phyloP scores from a whole-genome alignment of 2,113 vertebrate species.

The Otolemur garnettii region DNA sequence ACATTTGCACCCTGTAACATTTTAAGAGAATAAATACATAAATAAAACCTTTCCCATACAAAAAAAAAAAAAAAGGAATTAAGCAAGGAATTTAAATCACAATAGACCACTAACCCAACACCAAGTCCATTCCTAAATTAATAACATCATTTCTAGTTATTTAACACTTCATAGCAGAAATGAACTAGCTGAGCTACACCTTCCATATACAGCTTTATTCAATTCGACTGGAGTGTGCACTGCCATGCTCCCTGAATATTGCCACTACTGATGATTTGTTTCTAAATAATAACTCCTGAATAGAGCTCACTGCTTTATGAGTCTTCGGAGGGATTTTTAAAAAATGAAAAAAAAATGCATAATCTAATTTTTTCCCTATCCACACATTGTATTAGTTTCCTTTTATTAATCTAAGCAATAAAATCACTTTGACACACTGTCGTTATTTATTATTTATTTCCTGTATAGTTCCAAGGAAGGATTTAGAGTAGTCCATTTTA shows the following conservation, averaged over 20 bases:
- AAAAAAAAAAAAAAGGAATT: background rate
- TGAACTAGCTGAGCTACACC: background rate
- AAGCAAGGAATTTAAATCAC: constrained; percentile 59
- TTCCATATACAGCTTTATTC: constrained; percentile 63
- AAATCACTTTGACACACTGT: constrained; percentile 64
- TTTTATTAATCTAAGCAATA: constrained; percentile 73
- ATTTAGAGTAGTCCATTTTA: constrained; percentile 56
- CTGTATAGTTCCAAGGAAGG: constrained; percentile 29
- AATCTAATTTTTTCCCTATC: constrained; percentile 48
- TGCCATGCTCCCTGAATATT: constrained; percentile 2
- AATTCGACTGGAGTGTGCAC: background rate
- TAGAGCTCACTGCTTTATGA: constrained; percentile 68
- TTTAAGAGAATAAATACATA: too few relatives aligned
- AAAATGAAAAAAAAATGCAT: constrained; percentile 61
- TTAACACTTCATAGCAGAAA: constrained; percentile 29
- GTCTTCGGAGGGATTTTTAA: constrained; percentile 71
- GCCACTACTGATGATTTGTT: constrained; percentile 64
- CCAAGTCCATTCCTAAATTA: constrained; percentile 39
- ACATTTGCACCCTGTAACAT: too few relatives aligned
- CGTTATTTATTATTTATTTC: constrained; percentile 75
- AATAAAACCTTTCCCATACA: too few relatives aligned
- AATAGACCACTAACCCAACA: constrained; percentile 29
- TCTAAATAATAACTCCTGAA: constrained; percentile 73
- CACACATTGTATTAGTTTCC: constrained; percentile 23
- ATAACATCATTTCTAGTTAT: constrained; percentile 37